Evolutionary conservation across 2,113 vertebrate genomes (phyloP).

Genomic region (Hydropotes inermis): DNA sequence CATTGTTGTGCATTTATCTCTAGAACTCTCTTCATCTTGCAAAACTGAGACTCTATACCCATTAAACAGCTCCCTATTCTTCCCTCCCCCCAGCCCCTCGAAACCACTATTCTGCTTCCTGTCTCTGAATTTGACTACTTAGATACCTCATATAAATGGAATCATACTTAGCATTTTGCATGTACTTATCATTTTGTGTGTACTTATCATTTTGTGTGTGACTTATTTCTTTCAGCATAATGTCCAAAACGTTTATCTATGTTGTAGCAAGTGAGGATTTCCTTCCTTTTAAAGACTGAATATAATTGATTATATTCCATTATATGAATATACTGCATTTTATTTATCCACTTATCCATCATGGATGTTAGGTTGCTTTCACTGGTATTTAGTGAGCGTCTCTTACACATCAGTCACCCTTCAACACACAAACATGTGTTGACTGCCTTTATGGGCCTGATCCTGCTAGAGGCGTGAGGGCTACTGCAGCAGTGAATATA

Average conservation of each 20-base stretch:
- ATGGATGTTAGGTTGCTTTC: background rate
- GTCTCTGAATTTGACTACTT: background rate
- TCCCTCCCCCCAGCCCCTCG: background rate
- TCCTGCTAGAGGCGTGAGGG: background rate
- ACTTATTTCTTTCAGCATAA: background rate
- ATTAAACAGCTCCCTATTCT: background rate
- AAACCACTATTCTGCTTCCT: background rate
- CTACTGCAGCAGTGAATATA: background rate
- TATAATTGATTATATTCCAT: background rate
- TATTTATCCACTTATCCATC: background rate
- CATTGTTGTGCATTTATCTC: background rate
- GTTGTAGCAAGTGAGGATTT: background rate
- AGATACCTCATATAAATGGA: background rate
- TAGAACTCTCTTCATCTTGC: background rate
- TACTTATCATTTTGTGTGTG: background rate
- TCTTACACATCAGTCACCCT: background rate
- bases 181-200: background rate
- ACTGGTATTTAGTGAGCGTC: background rate
- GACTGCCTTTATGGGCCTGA: background rate
- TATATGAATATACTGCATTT: background rate
- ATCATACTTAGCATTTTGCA: background rate
- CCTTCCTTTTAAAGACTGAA: background rate
- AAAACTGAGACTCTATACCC: background rate
- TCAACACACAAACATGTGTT: background rate
- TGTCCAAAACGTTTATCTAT: background rate